A percentile compares a stretch with the other conserved stretches of the same genome.
These are phyloP conservation scores for Patagioenas fasciata DNA, from an alignment of 2,113 vertebrate species.

Conservation along the genomic window DNA sequence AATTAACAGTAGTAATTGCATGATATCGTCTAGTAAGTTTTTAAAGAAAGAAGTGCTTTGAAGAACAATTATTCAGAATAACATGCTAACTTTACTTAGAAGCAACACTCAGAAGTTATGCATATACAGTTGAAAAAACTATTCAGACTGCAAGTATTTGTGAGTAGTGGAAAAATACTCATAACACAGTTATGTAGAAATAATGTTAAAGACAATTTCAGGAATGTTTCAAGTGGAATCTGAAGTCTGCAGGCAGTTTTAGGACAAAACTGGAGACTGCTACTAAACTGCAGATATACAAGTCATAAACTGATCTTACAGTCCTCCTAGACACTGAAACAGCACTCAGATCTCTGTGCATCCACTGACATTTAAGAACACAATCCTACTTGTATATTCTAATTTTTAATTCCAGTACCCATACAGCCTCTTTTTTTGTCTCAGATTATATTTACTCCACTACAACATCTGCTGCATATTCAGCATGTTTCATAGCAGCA, in stretches of 20 bases:
- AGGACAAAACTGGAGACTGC: neutral
- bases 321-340: neutral
- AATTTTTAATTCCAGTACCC: neutral
- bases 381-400: neutral
- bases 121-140: neutral
- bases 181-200: neutral
- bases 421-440: neutral
- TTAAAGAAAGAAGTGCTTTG: neutral
- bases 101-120: neutral
- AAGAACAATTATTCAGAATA: neutral
- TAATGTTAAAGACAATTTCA: neutral
- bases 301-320: neutral
- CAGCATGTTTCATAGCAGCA: neutral
- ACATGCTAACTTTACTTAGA: neutral
- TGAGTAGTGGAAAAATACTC: neutral
- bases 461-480: neutral
- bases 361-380: neutral
- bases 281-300: neutral
- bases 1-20: neutral
- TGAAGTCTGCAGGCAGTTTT: neutral
- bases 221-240: neutral
- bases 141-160: neutral
- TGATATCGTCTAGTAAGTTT: neutral
- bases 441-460: neutral
- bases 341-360: neutral